Evolutionary conservation across 23 tunicate genomes (phyloP), one percentile per base, ranked within the genome.

Genomic region (Halocynthia roretzi): DNA sequence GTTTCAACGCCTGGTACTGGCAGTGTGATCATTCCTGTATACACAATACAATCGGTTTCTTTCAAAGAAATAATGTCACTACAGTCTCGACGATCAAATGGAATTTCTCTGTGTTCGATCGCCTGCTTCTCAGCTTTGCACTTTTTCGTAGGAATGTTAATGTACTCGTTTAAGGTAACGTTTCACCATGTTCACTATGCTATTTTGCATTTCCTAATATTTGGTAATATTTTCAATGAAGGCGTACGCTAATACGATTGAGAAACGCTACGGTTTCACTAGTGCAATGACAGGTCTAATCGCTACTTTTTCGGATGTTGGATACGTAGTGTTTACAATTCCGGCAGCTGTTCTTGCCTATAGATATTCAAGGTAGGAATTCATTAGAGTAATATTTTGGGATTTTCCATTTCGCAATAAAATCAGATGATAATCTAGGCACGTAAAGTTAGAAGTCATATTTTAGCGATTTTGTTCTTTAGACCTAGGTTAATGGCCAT

Each of bases 221-320:
- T 31, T 31, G 44, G 44, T 31, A 31, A 31, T 31, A 31, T 31
- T 31, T 31, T 1, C 44, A 31, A 31, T 31, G 44, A 58, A 81
- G 75, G 67, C 77, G 19, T 71, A 71, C 81, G 75, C 84, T 5
- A 81, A 78, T 12, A 81, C 84, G 49, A 68, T 81, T 21, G 84
- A 81, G 51, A 54, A 78, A 10, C 67, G 84, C 44, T 81, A 81
- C 53, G 84, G 84, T 21, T 56, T 81, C 9, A 31, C 84, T 12
- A 63, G 68, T 9, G 54, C 84, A 6, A 81, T 72, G 18, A 52
- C 67, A 7, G 77, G 77, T 19, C 22, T 48, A 53, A 71, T 81
- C 18, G 68, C 52, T 70, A 57, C 75, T 0, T 68, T 31, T 52
- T 23, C 51, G 14, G 75, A 81, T 72, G 51, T 53, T 12, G 80